These are phyloP conservation scores for Drosophila mayri DNA, from an alignment of 1,140 invertebrate genomes.

Conservation along the genomic window DNA sequence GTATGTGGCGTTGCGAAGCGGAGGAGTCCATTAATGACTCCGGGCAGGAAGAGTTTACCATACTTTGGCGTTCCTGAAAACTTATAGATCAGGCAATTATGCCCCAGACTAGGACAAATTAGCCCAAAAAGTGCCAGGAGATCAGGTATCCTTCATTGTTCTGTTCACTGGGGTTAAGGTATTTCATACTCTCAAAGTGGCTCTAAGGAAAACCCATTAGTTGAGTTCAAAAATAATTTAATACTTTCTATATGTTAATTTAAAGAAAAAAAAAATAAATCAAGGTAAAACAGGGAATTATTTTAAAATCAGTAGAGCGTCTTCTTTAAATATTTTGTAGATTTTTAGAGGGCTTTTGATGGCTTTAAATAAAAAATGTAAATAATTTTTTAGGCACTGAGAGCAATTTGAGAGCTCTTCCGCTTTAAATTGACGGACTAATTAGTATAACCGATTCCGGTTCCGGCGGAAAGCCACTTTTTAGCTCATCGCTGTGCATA, in stretches of 20 bases:
- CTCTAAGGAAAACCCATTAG: no score
- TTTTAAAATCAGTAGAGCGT: no score
- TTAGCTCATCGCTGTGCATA: constrained; percentile 17
- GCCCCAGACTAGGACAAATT: no score
- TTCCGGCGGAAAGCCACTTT: constrained; percentile 20
- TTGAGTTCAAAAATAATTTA: no score
- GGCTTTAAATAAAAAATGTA: constrained; percentile 10
- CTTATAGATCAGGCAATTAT: no score
- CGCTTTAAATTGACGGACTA: constrained; percentile 67
- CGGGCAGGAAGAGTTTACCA: no score
- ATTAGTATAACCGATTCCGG: constrained; percentile 68
- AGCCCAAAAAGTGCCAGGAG: constrained; percentile 45
- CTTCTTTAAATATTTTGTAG: background rate
- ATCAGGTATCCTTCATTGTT: background rate
- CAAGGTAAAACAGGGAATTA: no score
- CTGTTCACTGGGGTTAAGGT: fast-evolving
- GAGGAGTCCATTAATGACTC: no score
- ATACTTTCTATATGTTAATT: no score
- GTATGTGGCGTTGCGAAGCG: no score
- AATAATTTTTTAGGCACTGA: background rate
- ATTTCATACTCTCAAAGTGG: background rate
- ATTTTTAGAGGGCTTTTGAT: background rate
- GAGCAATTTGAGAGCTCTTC: constrained; percentile 39
- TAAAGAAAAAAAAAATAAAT: no score
- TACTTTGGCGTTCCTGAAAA: no score